Base-by-base conservation (phyloP, 2,888 invertebrate species). In the Diadromus collaris region DNA sequence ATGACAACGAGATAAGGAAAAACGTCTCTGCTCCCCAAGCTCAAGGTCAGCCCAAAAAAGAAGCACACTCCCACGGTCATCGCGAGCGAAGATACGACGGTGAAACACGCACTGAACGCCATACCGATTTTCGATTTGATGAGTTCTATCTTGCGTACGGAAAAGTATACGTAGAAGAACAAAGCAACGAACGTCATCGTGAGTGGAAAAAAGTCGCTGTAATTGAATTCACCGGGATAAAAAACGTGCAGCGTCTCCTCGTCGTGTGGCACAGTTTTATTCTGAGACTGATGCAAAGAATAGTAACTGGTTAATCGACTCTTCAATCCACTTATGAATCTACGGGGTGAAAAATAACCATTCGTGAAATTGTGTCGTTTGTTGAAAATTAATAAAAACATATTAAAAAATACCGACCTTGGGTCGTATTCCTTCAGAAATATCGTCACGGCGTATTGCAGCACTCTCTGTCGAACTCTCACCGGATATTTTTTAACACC, bases 1-100 rank as follows among this genome's bases (percentile, higher is more conserved):
- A 99, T 94, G 79, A 99, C 96, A 0, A 98, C 97, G 79, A 99
- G 92, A 91, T 99, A 99, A 0, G 99, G 99, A 89, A 98, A 98
- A 32, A 98, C 94, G 89, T 97, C 98, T 89, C 97, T 97, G 10
- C 96, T 96, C 88, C 96, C 96, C 68, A 95, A 92, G 82, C 96
- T 96, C 68, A 97, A 92, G 0, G 96, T 96, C 84, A 97, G 92
- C 1, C 97, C 97, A 87, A 97, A 97, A 88, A 96, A 96, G 87
- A 96, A 96, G 89, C 97, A 97, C 65, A 96, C 92, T 1, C 97
- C 97, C 88, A 98, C 94, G 0, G 98, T 98, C 96, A 99, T 98
- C 44, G 96, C 94, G 10, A 99, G 92, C 64, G 98, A 98, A 2
- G 96, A 95, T 16, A 95, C 93, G 7, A 96, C 96, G 0, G 98